phyloP scores from a whole-genome alignment of 2,888 invertebrate species.

The Hyalella azteca region DNA sequence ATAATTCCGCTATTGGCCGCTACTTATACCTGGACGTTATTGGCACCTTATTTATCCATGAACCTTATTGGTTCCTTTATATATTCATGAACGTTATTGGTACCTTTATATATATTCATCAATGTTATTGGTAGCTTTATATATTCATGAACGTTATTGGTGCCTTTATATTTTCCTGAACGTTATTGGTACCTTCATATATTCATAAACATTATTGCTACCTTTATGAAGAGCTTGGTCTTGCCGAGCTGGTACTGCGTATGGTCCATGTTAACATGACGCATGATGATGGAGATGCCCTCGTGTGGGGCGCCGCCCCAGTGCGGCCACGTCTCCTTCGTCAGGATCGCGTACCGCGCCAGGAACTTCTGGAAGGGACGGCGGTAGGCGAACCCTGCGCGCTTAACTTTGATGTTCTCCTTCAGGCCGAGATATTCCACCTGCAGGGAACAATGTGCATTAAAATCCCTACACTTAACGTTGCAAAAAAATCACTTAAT shows the following conservation, averaged over 20 bases:
- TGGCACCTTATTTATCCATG: too few species aligned
- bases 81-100: too few species aligned
- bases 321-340: conserved; percentile 70
- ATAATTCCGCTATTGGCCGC: too few species aligned
- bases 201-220: too few species aligned
- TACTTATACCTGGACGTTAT: too few species aligned
- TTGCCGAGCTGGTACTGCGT: conserved; percentile 72
- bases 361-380: conserved; percentile 70
- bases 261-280: conserved; percentile 68
- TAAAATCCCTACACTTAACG: background rate
- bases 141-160: too few species aligned
- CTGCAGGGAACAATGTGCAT: conserved; percentile 1
- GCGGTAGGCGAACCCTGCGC: conserved; percentile 74
- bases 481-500: too few species aligned
- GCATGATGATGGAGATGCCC: conserved; percentile 69
- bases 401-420: conserved; percentile 72
- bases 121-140: too few species aligned
- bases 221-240: conserved; percentile 74
- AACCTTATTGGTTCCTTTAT: too few species aligned
- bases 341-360: conserved; percentile 72
- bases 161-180: too few species aligned
- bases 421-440: conserved; percentile 74
- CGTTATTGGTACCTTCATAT: too few species aligned
- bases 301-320: conserved; percentile 68
- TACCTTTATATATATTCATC: too few species aligned